phyloP scores from a whole-genome alignment of 2,888 invertebrate species.

The Lumbricus terrestris region DNA sequence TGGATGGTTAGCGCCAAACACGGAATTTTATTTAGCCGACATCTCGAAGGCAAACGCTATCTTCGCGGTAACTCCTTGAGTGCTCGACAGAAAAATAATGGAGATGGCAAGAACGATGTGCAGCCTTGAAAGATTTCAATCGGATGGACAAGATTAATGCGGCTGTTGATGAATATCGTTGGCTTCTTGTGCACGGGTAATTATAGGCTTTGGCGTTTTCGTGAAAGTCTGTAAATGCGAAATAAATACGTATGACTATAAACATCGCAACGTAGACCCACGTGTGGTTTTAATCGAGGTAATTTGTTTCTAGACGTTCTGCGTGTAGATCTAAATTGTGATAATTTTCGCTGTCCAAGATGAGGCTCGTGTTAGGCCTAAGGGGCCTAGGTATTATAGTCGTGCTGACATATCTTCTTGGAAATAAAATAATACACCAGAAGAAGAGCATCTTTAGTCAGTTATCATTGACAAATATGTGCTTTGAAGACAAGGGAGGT shows the following conservation, averaged over 20 bases:
- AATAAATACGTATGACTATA: neutral
- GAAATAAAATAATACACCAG: too few species aligned
- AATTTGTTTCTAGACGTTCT: neutral
- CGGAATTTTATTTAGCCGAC: neutral
- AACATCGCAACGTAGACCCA: neutral
- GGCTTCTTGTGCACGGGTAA: neutral
- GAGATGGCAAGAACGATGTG: neutral
- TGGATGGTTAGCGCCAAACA: neutral
- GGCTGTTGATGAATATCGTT: neutral
- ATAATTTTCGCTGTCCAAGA: neutral
- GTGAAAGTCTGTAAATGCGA: neutral
- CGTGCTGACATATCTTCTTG: too few species aligned
- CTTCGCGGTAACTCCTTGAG: too few species aligned
- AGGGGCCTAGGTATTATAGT: too few species aligned
- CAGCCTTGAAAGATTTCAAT: neutral
- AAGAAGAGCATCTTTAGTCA: too few species aligned
- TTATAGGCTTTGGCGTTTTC: neutral
- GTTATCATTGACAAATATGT: too few species aligned
- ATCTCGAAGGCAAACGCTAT: too few species aligned
- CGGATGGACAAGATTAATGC: neutral
- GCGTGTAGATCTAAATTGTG: too few species aligned
- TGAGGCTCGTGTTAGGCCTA: too few species aligned
- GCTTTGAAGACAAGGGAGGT: too few species aligned
- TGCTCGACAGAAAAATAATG: neutral
- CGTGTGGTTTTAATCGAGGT: neutral